A percentile compares a stretch with the other conserved stretches of the same genome.
Conservation (phyloP, 1,140 invertebrate species). For the Drosophila tsacasi region DNA sequence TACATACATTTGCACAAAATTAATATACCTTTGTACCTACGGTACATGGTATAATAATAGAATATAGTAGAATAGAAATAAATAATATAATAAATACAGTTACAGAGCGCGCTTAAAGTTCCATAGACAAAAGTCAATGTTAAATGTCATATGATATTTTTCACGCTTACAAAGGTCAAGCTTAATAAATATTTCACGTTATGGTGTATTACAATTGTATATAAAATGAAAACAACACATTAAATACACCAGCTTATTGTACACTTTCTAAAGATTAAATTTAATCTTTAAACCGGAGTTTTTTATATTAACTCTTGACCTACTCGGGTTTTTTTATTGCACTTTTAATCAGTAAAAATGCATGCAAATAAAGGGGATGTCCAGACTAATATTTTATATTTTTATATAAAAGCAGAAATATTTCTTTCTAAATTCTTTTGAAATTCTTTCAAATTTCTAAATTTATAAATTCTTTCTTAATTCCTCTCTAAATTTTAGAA, state of each 20-base stretch:
- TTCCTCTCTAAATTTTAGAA: background rate
- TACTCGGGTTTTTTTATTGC: background rate
- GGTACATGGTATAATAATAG: no score
- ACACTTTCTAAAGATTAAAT: background rate
- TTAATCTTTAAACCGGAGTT: background rate
- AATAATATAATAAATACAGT: no score
- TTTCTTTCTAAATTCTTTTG: no score
- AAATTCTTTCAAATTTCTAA: no score
- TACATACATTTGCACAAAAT: no score
- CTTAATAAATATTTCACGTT: background rate
- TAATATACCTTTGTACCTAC: no score
- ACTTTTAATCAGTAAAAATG: background rate
- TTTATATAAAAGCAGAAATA: background rate
- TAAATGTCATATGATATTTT: slow-evolving; percentile 33
- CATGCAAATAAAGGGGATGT: background rate
- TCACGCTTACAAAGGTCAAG: slow-evolving; percentile 1
- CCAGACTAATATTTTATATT: background rate
- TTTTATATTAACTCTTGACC: background rate
- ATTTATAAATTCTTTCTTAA: no score
- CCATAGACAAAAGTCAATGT: slow-evolving; percentile 51
- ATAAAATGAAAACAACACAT: background rate
- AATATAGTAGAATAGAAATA: no score
- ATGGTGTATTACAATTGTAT: background rate
- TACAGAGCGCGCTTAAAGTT: background rate
- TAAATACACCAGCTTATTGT: background rate